Conservation (phyloP, 2,113 vertebrate species). For the Chloebia gouldiae region DNA sequence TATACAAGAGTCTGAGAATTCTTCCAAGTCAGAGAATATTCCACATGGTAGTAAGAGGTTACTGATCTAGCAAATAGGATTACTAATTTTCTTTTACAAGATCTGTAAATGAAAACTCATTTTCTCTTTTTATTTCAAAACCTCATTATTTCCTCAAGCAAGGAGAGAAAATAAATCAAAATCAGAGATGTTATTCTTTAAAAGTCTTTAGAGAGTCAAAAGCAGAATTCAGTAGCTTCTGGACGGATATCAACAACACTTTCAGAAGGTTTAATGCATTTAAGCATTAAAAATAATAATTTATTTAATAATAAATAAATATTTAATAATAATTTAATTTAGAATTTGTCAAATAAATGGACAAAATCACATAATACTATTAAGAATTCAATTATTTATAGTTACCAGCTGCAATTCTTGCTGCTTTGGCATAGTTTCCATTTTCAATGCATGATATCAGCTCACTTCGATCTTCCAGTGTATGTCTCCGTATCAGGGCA, state of each 20-base stretch:
- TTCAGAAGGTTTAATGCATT: not conserved
- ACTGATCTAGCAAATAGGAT: not conserved
- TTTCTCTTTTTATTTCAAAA: not conserved
- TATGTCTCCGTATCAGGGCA: constrained; percentile 90
- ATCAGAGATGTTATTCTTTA: not conserved
- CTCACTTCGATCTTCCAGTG: constrained; percentile 92
- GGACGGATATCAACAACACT: not conserved
- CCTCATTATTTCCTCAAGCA: not conserved
- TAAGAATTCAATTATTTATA: not conserved
- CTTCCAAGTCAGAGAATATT: not conserved
- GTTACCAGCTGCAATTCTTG: constrained; percentile 92
- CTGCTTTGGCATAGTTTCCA: constrained; percentile 94
- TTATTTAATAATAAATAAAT: no score
- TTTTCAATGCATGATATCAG: constrained; percentile 95
- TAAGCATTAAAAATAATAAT: not conserved
- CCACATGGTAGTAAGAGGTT: not conserved
- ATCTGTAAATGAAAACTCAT: not conserved
- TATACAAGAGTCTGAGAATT: not conserved
- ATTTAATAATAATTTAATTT: not conserved
- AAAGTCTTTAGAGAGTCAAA: not conserved
- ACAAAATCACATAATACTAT: not conserved
- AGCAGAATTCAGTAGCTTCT: not conserved
- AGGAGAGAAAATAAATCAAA: not conserved
- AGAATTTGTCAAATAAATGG: not conserved
- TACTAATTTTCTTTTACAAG: not conserved